Evolutionary conservation across 2,797 vertebrate species (phyloP).

Genomic region (Phyllotis vaccarum): DNA sequence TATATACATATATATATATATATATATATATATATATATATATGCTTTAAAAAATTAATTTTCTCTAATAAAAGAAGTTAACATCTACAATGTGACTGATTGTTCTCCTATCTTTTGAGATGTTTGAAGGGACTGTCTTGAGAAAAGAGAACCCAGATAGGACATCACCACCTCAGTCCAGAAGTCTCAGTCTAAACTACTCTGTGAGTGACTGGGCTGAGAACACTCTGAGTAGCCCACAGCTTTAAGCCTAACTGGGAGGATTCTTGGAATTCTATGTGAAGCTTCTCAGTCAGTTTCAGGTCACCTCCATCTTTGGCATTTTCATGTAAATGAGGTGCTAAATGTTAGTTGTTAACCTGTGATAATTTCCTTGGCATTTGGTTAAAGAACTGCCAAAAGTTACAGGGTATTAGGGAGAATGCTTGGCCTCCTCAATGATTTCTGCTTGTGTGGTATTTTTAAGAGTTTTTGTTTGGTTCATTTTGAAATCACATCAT

Average conservation of each 20-base stretch:
- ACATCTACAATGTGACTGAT: constrained; percentile 43
- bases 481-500: neutral
- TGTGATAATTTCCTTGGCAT: neutral
- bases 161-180: neutral
- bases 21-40: neutral
- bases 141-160: neutral
- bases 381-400: neutral
- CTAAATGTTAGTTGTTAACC: neutral
- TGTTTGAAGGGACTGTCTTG: constrained; percentile 28
- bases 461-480: constrained; percentile 36
- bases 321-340: constrained; percentile 41
- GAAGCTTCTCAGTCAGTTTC: constrained; percentile 33
- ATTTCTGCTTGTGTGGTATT: neutral
- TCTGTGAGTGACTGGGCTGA: neutral
- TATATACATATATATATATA: constrained; percentile 15
- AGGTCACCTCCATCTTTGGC: neutral
- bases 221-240: neutral
- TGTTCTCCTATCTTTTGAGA: neutral
- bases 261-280: neutral
- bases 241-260: neutral
- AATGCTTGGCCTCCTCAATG: neutral
- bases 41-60: constrained; percentile 61
- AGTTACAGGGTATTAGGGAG: neutral
- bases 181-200: neutral
- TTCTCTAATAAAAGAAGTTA: constrained; percentile 58